A percentile compares a stretch with the other conserved stretches of the same genome.
phyloP scores from a whole-genome alignment of 2,888 invertebrate species.

The Chrysomela aeneicollis region DNA sequence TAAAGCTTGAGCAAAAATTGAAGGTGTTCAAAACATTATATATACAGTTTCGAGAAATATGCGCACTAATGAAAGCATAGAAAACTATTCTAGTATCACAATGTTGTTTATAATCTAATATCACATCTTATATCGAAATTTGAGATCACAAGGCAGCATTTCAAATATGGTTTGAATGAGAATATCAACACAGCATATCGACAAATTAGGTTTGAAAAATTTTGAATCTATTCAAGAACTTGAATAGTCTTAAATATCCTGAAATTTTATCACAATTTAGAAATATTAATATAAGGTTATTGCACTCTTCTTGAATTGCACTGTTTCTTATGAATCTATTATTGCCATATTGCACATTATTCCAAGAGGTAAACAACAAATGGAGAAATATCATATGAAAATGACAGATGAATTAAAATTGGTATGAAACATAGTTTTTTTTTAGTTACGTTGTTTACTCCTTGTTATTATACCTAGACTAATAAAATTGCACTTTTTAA shows the following conservation, averaged over 20 bases:
- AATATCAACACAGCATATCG: neutral
- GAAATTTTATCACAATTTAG: too few species aligned
- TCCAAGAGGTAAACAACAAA: neutral
- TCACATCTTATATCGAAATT: neutral
- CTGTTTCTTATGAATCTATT: neutral
- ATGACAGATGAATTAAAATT: too few species aligned
- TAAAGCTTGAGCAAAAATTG: conserved; percentile 61
- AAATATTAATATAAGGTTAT: conserved; percentile 23
- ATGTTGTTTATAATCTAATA: conserved; percentile 7
- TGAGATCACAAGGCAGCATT: conserved; percentile 4
- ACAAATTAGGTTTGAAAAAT: neutral
- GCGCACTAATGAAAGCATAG: conserved; percentile 31
- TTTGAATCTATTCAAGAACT: conserved; percentile 12
- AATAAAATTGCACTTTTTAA: conserved; percentile 36
- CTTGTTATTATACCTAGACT: neutral
- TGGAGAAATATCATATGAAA: too few species aligned
- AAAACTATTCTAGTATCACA: conserved; percentile 32
- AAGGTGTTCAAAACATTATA: conserved; percentile 49
- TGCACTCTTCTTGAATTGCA: conserved; percentile 29
- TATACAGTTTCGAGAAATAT: conserved; percentile 32
- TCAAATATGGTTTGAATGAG: neutral
- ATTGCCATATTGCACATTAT: conserved; percentile 34
- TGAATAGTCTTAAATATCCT: too few species aligned
- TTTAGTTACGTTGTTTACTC: neutral
- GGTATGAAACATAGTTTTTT: too few species aligned